These are phyloP conservation scores for Emys orbicularis DNA, from an alignment of 2,797 vertebrate genomes.

Conservation along the genomic window DNA sequence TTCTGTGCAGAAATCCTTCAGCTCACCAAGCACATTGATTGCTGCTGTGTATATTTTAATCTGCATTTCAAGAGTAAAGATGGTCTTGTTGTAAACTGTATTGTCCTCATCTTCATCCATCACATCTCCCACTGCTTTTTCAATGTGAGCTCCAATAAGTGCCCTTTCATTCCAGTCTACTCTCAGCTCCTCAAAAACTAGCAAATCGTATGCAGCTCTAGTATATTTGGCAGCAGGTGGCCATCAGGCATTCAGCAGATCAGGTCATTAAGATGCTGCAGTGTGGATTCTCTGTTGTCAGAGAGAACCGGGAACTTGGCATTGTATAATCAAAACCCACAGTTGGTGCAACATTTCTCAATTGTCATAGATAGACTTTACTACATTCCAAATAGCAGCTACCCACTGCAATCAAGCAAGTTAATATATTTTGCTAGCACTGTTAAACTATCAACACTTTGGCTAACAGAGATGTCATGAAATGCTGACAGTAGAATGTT, in stretches of 20 bases:
- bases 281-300: background rate
- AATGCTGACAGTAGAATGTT: background rate
- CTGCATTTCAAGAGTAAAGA: background rate
- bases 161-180: background rate
- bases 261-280: conserved; percentile 33
- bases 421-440: conserved; percentile 23
- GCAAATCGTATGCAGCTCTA: rapidly evolving
- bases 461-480: conserved; percentile 1
- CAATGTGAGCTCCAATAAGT: conserved; percentile 7
- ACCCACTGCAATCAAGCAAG: background rate
- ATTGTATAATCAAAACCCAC: background rate
- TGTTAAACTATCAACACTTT: conserved; percentile 38
- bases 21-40: background rate
- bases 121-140: background rate
- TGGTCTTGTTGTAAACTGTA: background rate
- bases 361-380: conserved; percentile 12
- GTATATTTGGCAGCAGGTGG: rapidly evolving
- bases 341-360: background rate
- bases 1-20: background rate
- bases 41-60: background rate
- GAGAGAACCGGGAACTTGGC: background rate
- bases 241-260: conserved; percentile 21
- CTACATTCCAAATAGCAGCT: conserved; percentile 16
- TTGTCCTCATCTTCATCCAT: background rate
- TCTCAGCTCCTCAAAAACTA: background rate